A percentile compares a stretch with the other conserved stretches of the same genome.
Conservation (phyloP, 2,888 invertebrate species). For the Aquatica leii region DNA sequence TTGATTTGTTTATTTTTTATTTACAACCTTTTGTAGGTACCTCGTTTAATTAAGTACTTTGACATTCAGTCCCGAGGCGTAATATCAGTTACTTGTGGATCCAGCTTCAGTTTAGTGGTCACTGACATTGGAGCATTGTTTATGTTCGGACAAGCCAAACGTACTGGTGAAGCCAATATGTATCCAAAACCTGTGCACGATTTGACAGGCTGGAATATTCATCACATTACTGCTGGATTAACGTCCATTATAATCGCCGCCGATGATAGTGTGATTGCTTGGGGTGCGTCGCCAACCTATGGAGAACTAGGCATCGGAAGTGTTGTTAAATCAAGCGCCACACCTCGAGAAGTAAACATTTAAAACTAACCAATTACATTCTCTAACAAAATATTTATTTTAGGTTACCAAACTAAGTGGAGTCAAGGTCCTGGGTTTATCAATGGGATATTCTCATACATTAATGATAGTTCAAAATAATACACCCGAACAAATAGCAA, state of each 20-base stretch:
- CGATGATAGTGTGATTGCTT: slow-evolving; percentile 88
- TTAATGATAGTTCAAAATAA: slow-evolving; percentile 73
- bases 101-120: slow-evolving; percentile 85
- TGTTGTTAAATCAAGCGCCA: slow-evolving; percentile 84
- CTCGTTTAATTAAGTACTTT: slow-evolving; percentile 86
- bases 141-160: slow-evolving; percentile 91
- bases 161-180: slow-evolving; percentile 95
- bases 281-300: slow-evolving; percentile 94
- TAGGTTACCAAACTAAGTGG: slow-evolving; percentile 72
- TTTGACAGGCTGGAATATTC: slow-evolving; percentile 91
- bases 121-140: slow-evolving; percentile 79
- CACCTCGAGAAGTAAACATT: slow-evolving; percentile 81
- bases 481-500: slow-evolving; percentile 70
- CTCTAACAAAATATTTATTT: slow-evolving; percentile 21
- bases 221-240: slow-evolving; percentile 82
- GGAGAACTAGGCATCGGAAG: slow-evolving; percentile 94
- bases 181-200: slow-evolving; percentile 95
- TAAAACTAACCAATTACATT: background rate
- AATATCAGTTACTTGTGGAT: slow-evolving; percentile 82
- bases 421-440: slow-evolving; percentile 77
- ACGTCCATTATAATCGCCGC: slow-evolving; percentile 88
- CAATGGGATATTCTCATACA: slow-evolving; percentile 89
- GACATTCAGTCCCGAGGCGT: slow-evolving; percentile 87
- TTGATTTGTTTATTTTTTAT: slow-evolving; percentile 49
- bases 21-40: slow-evolving; percentile 53